Evolutionary conservation across 2,888 invertebrate genomes (phyloP).

Genomic region (Horisme vitalbata): DNA sequence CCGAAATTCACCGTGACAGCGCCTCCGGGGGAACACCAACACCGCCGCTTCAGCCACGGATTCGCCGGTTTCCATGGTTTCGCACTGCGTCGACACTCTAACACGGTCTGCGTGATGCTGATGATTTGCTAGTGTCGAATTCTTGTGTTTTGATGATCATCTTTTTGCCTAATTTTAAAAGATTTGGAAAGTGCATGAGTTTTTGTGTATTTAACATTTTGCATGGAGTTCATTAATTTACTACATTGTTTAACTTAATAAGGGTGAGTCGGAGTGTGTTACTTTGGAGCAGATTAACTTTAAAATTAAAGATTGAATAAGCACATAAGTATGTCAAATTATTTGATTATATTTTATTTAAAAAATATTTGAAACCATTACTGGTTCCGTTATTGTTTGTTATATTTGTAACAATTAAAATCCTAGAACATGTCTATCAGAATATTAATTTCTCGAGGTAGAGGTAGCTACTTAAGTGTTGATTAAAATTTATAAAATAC

Average conservation of each 20-base stretch:
- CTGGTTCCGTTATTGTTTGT: too few relatives aligned
- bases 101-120: constrained; percentile 84
- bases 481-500: too few relatives aligned
- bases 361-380: too few relatives aligned
- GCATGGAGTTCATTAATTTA: constrained; percentile 28
- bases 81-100: constrained; percentile 86
- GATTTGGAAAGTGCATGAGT: constrained; percentile 32
- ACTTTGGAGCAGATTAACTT: constrained; percentile 5
- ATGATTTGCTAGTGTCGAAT: constrained; percentile 54
- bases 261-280: constrained; percentile 5
- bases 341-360: too few relatives aligned
- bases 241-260: background rate
- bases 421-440: too few relatives aligned
- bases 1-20: constrained; percentile 80
- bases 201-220: constrained; percentile 24
- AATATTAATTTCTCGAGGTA: too few relatives aligned
- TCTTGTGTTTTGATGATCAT: constrained; percentile 44
- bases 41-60: constrained; percentile 78
- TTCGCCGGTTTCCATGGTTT: constrained; percentile 84
- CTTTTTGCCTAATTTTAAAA: constrained; percentile 26
- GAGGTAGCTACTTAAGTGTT: too few relatives aligned
- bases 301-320: too few relatives aligned
- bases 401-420: too few relatives aligned
- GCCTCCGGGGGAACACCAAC: constrained; percentile 79
- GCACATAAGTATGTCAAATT: too few relatives aligned